phyloP scores from a whole-genome alignment of 2,113 vertebrate genomes.

The Trinectes maculatus region DNA sequence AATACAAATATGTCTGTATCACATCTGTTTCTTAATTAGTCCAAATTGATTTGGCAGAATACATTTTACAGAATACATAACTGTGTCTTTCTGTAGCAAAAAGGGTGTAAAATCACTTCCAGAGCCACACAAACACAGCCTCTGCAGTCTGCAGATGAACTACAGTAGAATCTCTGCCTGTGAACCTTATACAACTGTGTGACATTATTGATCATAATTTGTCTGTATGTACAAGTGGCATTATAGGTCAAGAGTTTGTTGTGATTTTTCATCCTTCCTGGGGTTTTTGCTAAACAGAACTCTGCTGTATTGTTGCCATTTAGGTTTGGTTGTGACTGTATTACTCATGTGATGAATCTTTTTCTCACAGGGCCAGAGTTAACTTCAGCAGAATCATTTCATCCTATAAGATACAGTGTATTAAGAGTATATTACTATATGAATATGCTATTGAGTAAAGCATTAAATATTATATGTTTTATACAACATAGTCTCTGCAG shows the following conservation, averaged over 20 bases:
- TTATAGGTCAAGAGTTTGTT: constrained; percentile 2
- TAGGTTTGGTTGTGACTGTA: constrained; percentile 35
- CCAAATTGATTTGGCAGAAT: too few relatives aligned
- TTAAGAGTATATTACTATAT: constrained; percentile 78
- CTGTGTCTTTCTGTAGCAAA: neutral
- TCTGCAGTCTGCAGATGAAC: constrained; percentile 14
- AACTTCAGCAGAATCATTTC: constrained; percentile 63
- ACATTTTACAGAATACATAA: too few relatives aligned
- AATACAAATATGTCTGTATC: too few relatives aligned
- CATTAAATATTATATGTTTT: constrained; percentile 76
- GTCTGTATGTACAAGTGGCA: constrained; percentile 13
- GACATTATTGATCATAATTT: too few relatives aligned
- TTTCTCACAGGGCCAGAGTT: constrained; percentile 64
- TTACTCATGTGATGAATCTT: constrained; percentile 37
- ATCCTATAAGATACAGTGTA: constrained; percentile 68
- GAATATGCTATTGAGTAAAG: constrained; percentile 73
- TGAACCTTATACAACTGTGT: too few relatives aligned
- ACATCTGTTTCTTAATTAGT: too few relatives aligned
- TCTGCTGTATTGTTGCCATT: constrained; percentile 44
- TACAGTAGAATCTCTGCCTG: constrained; percentile 7
- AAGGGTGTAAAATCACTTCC: constrained; percentile 46
- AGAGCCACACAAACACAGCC: constrained; percentile 13
- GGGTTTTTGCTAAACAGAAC: constrained; percentile 30
- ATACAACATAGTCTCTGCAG: constrained; percentile 73
- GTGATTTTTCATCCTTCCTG: constrained; percentile 14